Evolutionary conservation across 2,888 invertebrate species (phyloP).

Genomic region (Plagodis pulveraria): DNA sequence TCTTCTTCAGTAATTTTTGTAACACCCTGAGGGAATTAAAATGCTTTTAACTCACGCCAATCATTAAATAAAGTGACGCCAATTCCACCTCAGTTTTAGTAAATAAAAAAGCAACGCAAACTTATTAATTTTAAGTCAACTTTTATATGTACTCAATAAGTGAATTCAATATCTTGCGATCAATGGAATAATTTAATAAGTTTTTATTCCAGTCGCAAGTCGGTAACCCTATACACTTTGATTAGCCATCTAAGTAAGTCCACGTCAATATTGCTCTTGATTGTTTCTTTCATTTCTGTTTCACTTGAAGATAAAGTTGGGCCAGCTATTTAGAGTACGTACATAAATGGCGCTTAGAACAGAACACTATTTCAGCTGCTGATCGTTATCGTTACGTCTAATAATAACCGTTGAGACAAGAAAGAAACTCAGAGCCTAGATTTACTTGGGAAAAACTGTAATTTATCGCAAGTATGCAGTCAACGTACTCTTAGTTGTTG

Average conservation of each 20-base stretch:
- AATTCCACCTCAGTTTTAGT: slow-evolving; percentile 10
- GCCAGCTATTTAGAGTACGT: too few relatives aligned
- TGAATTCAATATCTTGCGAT: background rate
- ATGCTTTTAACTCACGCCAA: slow-evolving; percentile 7
- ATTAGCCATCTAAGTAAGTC: slow-evolving; percentile 36
- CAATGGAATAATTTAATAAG: background rate
- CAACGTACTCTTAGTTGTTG: too few relatives aligned
- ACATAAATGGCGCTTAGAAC: too few relatives aligned
- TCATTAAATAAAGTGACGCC: slow-evolving; percentile 18
- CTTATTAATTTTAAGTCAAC: background rate
- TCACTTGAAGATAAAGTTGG: background rate
- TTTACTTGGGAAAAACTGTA: too few relatives aligned
- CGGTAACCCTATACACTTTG: slow-evolving; percentile 29
- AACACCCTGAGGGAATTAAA: slow-evolving; percentile 6
- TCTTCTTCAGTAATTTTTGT: slow-evolving; percentile 3
- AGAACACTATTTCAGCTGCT: too few relatives aligned
- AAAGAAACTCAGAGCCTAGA: too few relatives aligned
- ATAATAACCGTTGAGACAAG: too few relatives aligned
- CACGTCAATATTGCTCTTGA: slow-evolving; percentile 33
- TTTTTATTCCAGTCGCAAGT: background rate
- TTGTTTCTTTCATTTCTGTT: slow-evolving; percentile 36
- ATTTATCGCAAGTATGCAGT: too few relatives aligned
- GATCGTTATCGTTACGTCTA: too few relatives aligned
- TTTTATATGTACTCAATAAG: background rate
- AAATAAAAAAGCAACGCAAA: background rate